Evolutionary conservation across 2,113 vertebrate genomes (phyloP).

Genomic region (Ceyx margarethae): DNA sequence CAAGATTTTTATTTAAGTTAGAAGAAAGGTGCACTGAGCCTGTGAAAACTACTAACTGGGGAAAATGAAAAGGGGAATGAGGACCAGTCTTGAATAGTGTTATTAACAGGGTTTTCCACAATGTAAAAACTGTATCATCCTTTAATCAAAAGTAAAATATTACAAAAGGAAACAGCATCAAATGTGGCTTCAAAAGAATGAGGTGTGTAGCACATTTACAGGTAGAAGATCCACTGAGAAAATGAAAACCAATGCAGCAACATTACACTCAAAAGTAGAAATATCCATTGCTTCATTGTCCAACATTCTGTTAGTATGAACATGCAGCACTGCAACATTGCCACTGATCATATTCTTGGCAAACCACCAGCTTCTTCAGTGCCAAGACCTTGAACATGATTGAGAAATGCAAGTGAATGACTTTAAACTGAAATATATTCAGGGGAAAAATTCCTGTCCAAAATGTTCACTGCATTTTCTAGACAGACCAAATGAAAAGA

Average conservation of each 20-base stretch:
- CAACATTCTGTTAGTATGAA: background rate
- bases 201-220: background rate
- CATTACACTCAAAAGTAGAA: background rate
- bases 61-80: background rate
- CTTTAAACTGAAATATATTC: background rate
- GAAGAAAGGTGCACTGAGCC: background rate
- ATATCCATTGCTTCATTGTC: background rate
- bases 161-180: background rate
- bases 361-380: background rate
- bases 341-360: background rate
- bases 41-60: background rate
- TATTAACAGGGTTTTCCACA: background rate
- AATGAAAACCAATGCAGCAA: background rate
- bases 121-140: background rate
- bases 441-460: background rate
- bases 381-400: background rate
- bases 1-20: background rate
- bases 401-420: background rate
- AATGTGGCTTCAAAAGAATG: background rate
- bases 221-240: background rate
- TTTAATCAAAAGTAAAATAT: background rate
- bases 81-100: background rate
- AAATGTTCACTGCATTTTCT: background rate
- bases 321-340: background rate
- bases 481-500: background rate